These are phyloP conservation scores for Tyrophagus putrescentiae DNA, from an alignment of 1,140 invertebrate genomes.

Conservation along the genomic window DNA sequence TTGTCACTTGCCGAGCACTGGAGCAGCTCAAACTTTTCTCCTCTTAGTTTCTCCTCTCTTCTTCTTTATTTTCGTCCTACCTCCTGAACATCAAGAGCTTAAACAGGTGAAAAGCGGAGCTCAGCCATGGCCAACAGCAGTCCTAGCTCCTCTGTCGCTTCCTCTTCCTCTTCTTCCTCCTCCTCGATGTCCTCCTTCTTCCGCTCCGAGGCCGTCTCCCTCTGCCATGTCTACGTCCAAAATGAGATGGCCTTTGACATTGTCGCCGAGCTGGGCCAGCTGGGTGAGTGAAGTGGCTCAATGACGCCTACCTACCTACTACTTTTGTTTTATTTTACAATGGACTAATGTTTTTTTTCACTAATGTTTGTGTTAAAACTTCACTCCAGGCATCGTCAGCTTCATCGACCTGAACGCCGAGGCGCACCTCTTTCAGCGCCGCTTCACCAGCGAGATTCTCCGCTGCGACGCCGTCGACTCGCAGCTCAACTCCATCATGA, in stretches of 20 bases:
- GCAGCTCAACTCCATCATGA: not conserved
- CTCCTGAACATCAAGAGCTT: too few species aligned
- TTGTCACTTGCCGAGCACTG: too few species aligned
- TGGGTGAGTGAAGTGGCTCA: slow-evolving; percentile 36
- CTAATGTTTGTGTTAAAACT: too few species aligned
- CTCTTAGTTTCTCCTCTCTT: too few species aligned
- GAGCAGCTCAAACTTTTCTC: too few species aligned
- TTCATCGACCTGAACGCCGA: slow-evolving; percentile 32
- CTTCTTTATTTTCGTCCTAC: too few species aligned
- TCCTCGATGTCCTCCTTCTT: slow-evolving; percentile 53
- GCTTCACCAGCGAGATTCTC: slow-evolving; percentile 51
- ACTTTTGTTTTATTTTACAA: not conserved
- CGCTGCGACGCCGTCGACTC: slow-evolving; percentile 78
- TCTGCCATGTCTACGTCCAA: slow-evolving; percentile 44
- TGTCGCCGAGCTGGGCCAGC: slow-evolving; percentile 35
- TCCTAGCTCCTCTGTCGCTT: too few species aligned
- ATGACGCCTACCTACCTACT: slow-evolving; percentile 44
- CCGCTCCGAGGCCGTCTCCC: slow-evolving; percentile 70
- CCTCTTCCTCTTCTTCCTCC: too few species aligned
- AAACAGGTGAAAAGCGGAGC: too few species aligned
- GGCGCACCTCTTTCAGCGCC: slow-evolving; percentile 34
- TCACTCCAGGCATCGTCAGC: not conserved
- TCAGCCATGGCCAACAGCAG: too few species aligned
- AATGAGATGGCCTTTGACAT: slow-evolving; percentile 35
- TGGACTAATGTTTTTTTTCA: too few species aligned